These are phyloP conservation scores for Emydoidea blandingii DNA, from an alignment of 2,797 vertebrate species.

Conservation along the genomic window DNA sequence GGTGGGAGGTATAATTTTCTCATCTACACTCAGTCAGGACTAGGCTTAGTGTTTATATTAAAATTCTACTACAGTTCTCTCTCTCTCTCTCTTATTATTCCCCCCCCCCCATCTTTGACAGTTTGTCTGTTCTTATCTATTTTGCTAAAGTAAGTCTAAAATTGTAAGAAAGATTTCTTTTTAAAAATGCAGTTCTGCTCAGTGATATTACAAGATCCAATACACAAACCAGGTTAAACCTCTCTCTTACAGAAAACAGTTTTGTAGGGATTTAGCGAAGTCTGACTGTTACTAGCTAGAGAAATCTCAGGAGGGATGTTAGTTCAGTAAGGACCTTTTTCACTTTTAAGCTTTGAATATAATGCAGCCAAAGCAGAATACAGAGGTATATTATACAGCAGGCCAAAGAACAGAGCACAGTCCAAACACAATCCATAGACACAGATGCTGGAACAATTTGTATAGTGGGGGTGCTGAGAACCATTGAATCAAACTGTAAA, in stretches of 20 bases:
- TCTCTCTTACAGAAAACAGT: background rate
- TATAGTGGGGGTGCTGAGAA: too few relatives aligned
- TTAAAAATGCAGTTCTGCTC: background rate
- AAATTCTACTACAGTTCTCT: background rate
- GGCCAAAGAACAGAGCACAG: background rate
- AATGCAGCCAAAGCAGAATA: background rate
- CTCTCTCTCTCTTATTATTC: background rate
- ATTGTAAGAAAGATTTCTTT: background rate
- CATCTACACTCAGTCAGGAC: background rate
- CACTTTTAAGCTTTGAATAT: background rate
- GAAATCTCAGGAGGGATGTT: background rate
- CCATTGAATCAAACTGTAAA: too few relatives aligned
- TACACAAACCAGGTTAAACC: slow-evolving; percentile 10
- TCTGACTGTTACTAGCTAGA: slow-evolving; percentile 8
- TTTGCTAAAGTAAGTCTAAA: slow-evolving; percentile 20
- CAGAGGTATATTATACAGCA: background rate
- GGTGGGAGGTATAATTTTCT: background rate
- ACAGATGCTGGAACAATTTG: too few relatives aligned
- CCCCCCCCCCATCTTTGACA: background rate
- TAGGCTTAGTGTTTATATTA: background rate
- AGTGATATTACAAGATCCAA: background rate
- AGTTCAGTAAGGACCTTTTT: background rate
- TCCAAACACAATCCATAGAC: background rate
- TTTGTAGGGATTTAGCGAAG: background rate
- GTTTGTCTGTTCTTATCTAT: background rate